Percentiles rank a stretch among this genome's conserved stretches.
These are phyloP conservation scores for Acanthacorydalis orientalis DNA, from an alignment of 2,888 invertebrate genomes.

Conservation along the genomic window DNA sequence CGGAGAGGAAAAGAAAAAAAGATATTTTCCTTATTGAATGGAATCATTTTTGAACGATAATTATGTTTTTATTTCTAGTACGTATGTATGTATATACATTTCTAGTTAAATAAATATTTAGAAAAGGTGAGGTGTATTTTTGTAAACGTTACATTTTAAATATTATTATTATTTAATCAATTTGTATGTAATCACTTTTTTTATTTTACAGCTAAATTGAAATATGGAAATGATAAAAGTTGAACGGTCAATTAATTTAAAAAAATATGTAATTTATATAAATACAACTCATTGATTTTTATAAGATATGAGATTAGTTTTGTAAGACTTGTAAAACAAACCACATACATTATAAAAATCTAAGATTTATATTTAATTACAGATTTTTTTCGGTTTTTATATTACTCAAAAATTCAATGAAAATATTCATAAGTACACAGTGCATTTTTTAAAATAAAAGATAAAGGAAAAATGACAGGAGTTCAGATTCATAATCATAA, in stretches of 20 bases:
- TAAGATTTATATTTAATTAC: no score
- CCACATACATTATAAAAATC: not conserved
- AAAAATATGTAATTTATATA: no score
- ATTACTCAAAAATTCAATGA: no score
- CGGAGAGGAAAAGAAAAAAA: no score
- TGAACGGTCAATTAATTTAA: not conserved
- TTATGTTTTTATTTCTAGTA: not conserved
- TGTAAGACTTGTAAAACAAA: no score
- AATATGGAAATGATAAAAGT: not conserved
- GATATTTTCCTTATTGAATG: not conserved
- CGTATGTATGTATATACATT: not conserved
- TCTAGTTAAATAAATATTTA: not conserved
- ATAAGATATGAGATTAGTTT: no score
- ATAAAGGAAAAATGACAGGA: no score
- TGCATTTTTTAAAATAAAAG: no score
- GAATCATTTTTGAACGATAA: not conserved
- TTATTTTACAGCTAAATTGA: not conserved
- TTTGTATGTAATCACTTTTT: not conserved
- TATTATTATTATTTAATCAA: not conserved
- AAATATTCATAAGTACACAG: no score
- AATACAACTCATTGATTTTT: no score
- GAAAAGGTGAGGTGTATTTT: not conserved
- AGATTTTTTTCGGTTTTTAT: no score
- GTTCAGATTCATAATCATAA: no score
- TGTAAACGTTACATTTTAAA: not conserved